phyloP scores from a whole-genome alignment of 2,797 vertebrate genomes.

The Apogon hyalosoma region DNA sequence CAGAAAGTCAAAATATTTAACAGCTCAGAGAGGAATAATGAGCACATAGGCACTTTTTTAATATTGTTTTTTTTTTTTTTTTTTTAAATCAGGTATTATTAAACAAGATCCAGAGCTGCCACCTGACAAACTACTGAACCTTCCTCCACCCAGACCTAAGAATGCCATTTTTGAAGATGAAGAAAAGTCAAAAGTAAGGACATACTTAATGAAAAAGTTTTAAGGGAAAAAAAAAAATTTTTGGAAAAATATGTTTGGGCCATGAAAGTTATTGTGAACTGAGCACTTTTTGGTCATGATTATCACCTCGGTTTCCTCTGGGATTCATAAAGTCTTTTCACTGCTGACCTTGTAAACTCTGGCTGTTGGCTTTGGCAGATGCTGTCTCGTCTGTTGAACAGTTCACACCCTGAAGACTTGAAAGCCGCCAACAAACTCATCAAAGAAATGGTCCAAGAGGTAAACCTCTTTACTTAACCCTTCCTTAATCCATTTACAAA shows the following conservation, averaged over 20 bases:
- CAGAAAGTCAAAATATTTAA: too few relatives aligned
- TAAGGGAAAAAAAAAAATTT: too few relatives aligned
- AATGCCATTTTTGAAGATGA: conserved; percentile 96
- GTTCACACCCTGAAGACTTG: conserved; percentile 95
- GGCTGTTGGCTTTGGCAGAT: conserved; percentile 80
- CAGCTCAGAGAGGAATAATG: too few relatives aligned
- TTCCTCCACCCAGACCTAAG: conserved; percentile 88
- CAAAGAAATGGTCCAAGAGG: conserved; percentile 99
- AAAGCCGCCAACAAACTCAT: conserved; percentile 98
- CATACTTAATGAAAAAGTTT: not conserved
- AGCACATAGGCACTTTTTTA: not conserved
- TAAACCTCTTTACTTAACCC: conserved; percentile 52
- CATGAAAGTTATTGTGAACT: not conserved
- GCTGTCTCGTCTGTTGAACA: conserved; percentile 94
- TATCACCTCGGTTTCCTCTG: conserved; percentile 32
- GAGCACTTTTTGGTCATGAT: not conserved
- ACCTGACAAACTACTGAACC: conserved; percentile 85
- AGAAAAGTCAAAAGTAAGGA: conserved; percentile 95
- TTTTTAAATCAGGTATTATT: conserved; percentile 91
- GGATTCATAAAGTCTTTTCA: not conserved
- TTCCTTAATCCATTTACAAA: too few relatives aligned
- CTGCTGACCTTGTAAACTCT: not conserved
- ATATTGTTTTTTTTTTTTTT: conserved; percentile 1
- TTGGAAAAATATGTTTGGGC: too few relatives aligned
- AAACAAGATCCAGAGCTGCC: conserved; percentile 93